Evolutionary conservation across 2,113 vertebrate genomes (phyloP), one percentile per base, ranked within the genome.

Genomic region (Eulemur macaco): DNA sequence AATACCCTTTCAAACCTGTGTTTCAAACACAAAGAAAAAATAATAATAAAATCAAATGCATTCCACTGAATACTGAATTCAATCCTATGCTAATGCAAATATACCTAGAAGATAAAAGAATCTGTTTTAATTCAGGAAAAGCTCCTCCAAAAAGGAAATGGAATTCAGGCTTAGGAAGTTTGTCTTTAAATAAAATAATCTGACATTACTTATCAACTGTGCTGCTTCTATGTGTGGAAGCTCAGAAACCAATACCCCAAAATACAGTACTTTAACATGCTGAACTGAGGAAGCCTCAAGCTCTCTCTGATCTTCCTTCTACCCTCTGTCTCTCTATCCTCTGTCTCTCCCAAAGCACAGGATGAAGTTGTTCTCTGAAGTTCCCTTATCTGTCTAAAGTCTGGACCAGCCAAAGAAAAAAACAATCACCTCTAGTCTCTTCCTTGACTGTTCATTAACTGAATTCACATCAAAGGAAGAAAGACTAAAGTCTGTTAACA

Each of bases 11-110:
- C 45, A 58, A 93, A 63, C 9, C 17, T 86, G 14, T 69, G n/a
- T 87, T 97, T 82, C 71, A 86, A 92, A 86, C 1, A 92, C 17
- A 11, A 91, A 96, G 15, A 34, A 54, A 93, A 84, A 90, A 95
- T 34, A 52, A 82, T 45, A 58, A 89, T 60, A 29, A 89, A 78
- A 82, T 60, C 50, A 83, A 95, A 63, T 50, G 27, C 18, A 86
- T 69, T 88, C 34, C 31, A 89, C 15, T 76, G 34, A 68, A 81
- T 81, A 63, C 8, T 89, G 34, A 9, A 31, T 31, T 93, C n/a
- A 76, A 34, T 80, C 45, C 18, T 63, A 45, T 25, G 7, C 14
- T 86, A 74, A 94, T 29, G 52, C 37, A 87, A 74, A 63, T 34
- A 82, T 45, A 10, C 11, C n/a, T 56, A 76, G 74, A 63, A 91